These are phyloP conservation scores for Clepsis dumicolana DNA, from an alignment of 2,888 invertebrate species.

Conservation along the genomic window DNA sequence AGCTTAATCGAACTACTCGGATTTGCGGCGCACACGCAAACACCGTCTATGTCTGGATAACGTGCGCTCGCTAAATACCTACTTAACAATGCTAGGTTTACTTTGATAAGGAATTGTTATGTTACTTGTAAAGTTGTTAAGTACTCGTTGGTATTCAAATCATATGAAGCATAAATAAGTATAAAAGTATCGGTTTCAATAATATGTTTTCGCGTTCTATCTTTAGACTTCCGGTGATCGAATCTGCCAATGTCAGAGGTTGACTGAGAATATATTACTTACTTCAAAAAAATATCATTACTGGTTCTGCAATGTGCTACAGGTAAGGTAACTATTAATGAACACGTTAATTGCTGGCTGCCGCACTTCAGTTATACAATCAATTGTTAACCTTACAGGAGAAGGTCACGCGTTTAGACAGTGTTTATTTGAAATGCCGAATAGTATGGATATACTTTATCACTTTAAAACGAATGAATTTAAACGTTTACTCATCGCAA, in stretches of 20 bases:
- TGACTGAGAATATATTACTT: background rate
- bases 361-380: background rate
- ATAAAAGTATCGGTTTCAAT: background rate
- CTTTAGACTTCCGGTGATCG: background rate
- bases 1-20: conserved; percentile 52
- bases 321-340: background rate
- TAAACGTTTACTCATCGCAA: background rate
- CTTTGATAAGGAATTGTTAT: background rate
- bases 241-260: background rate
- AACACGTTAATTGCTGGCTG: background rate
- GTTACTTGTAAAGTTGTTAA: background rate
- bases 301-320: background rate
- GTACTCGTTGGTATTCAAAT: background rate
- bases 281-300: too few relatives aligned
- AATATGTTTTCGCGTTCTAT: background rate
- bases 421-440: too few relatives aligned
- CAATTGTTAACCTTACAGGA: background rate
- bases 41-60: conserved; percentile 46
- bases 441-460: too few relatives aligned
- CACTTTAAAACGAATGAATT: background rate
- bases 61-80: conserved; percentile 41
- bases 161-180: background rate
- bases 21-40: conserved; percentile 51
- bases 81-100: conserved; percentile 17
- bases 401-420: too few relatives aligned